phyloP scores from a whole-genome alignment of 2,797 vertebrate species.

The Hippocampus kuda region DNA sequence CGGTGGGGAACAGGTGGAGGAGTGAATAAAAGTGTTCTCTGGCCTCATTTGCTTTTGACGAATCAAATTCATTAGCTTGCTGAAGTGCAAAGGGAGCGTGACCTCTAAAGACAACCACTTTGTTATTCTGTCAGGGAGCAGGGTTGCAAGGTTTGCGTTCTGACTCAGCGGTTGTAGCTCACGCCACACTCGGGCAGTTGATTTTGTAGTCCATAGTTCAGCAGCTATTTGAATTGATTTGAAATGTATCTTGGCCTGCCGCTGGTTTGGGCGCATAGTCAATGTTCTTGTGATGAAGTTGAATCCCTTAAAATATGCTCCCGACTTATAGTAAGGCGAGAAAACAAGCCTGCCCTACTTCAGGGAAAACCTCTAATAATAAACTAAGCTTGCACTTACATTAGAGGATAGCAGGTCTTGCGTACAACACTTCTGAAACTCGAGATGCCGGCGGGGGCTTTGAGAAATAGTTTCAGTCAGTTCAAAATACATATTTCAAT shows the following conservation, averaged over 20 bases:
- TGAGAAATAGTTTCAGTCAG: not conserved
- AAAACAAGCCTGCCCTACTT: conserved; percentile 1
- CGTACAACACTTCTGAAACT: not conserved
- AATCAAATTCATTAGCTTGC: conserved; percentile 50
- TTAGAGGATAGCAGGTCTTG: not conserved
- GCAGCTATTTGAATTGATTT: not conserved
- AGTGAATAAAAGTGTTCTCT: conserved; percentile 21
- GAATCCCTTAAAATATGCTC: not conserved
- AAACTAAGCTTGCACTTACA: not conserved
- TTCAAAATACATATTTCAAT: not conserved
- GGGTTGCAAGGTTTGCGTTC: not conserved
- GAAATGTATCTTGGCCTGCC: not conserved
- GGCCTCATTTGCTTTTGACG: conserved; percentile 36
- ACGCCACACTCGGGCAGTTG: not conserved
- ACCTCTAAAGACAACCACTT: conserved; percentile 33
- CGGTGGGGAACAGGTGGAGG: conserved; percentile 5
- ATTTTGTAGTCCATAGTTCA: not conserved
- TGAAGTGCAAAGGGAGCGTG: conserved; percentile 25
- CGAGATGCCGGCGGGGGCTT: not conserved
- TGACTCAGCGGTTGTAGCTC: conserved; percentile 19
- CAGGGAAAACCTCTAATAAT: not conserved
- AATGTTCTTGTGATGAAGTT: not conserved
- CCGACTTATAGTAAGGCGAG: not conserved
- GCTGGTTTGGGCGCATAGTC: not conserved
- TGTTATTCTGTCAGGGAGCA: conserved; percentile 31